A percentile compares a stretch with the other conserved stretches of the same genome.
Evolutionary conservation across 2,113 vertebrate species (phyloP).

Genomic region (Stictonetta naevosa): DNA sequence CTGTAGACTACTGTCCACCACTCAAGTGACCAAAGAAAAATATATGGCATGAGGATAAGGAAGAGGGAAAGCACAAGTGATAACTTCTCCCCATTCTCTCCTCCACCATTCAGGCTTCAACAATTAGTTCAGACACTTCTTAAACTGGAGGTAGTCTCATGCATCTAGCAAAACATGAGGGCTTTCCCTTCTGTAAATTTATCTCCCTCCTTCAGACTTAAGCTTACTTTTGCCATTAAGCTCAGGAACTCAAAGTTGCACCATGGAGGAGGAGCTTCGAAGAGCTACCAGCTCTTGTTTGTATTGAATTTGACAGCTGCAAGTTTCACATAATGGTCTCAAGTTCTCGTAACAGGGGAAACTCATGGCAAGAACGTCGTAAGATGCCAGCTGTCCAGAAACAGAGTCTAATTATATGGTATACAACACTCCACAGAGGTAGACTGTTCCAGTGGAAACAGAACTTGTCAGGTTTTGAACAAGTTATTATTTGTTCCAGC

Average conservation of each 20-base stretch:
- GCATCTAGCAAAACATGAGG: background rate
- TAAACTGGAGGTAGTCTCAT: background rate
- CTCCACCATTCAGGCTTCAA: background rate
- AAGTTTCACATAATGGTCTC: background rate
- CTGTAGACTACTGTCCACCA: accelerated
- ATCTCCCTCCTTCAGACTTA: background rate
- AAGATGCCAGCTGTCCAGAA: background rate
- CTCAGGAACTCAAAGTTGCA: background rate
- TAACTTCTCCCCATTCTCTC: background rate
- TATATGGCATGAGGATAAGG: accelerated
- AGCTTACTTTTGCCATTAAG: background rate
- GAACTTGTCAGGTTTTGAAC: background rate
- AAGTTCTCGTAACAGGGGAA: background rate
- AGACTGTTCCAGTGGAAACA: background rate
- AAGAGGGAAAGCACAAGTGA: background rate
- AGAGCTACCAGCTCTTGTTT: background rate
- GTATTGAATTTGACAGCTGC: background rate
- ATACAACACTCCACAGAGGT: background rate
- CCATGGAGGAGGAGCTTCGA: background rate
- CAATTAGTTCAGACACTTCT: background rate
- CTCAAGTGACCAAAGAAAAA: background rate
- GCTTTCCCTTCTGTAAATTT: background rate
- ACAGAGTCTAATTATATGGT: background rate
- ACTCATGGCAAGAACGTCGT: background rate
- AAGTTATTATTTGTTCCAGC: background rate